These are phyloP conservation scores for Tinea pellionella DNA, from an alignment of 2,888 invertebrate genomes.

Conservation along the genomic window DNA sequence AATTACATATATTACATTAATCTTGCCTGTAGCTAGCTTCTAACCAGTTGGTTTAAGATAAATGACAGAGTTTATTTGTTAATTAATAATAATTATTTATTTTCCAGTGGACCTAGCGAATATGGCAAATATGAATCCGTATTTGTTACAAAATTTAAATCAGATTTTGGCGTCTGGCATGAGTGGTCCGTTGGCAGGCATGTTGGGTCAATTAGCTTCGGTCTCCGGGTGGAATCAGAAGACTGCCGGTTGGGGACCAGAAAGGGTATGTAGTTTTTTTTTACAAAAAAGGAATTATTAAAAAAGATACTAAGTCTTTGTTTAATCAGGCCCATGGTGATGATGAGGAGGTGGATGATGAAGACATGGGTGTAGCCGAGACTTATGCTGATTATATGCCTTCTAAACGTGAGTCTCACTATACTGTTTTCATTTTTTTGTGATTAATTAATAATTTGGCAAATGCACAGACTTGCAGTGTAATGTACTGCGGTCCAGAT, in stretches of 20 bases:
- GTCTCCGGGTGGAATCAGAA: conserved; percentile 37
- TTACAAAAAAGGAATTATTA: too few relatives aligned
- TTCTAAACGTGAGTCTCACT: conserved; percentile 86
- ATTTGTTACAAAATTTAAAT: conserved; percentile 60
- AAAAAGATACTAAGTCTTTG: background rate
- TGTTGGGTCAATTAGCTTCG: conserved; percentile 47
- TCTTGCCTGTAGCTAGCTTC: too few relatives aligned
- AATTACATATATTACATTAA: too few relatives aligned
- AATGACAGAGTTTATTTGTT: background rate
- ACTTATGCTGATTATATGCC: conserved; percentile 99
- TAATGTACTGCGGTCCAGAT: too few relatives aligned
- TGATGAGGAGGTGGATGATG: conserved; percentile 90
- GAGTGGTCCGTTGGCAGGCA: conserved; percentile 51
- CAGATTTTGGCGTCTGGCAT: conserved; percentile 59
- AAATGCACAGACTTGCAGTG: too few relatives aligned
- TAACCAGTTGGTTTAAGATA: too few relatives aligned
- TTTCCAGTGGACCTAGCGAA: conserved; percentile 74
- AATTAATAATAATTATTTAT: too few relatives aligned
- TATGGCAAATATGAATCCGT: conserved; percentile 65
- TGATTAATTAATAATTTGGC: too few relatives aligned
- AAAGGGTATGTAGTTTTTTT: conserved; percentile 17
- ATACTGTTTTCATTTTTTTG: too few relatives aligned
- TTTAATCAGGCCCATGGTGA: conserved; percentile 57
- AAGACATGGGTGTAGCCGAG: conserved; percentile 97
- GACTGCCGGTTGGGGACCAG: conserved; percentile 40